Conservation (phyloP, 2,888 invertebrate genomes). For the Pseudeuparius sepicola region DNA sequence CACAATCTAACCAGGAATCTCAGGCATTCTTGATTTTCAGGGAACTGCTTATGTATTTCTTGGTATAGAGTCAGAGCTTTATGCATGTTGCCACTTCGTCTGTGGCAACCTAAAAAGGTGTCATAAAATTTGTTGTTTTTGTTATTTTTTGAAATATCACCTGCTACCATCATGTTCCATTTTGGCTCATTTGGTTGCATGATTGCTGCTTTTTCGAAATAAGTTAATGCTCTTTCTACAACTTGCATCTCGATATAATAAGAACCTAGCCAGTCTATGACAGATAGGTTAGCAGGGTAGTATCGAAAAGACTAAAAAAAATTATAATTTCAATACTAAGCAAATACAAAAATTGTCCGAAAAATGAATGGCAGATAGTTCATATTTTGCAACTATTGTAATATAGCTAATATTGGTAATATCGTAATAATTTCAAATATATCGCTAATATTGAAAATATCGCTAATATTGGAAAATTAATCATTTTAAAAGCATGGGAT, state of each 20-base stretch:
- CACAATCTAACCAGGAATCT: conserved; percentile 81
- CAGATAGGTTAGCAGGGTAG: conserved; percentile 61
- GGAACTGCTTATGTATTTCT: conserved; percentile 52
- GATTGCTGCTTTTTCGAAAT: conserved; percentile 70
- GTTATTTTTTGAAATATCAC: no score
- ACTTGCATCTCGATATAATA: conserved; percentile 84
- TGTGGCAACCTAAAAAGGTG: no score
- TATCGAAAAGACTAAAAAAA: conserved; percentile 54
- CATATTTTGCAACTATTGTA: no score
- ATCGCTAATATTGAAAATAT: no score
- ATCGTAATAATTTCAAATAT: no score
- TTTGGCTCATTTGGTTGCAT: conserved; percentile 72
- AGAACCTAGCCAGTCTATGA: conserved; percentile 82
- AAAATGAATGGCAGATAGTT: no score
- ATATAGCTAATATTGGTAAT: no score
- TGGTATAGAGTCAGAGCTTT: conserved; percentile 71
- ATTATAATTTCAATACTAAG: no score
- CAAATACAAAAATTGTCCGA: no score
- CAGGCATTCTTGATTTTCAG: conserved; percentile 89
- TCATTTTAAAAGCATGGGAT: no score
- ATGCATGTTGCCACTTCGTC: conserved; percentile 62
- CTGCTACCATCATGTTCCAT: conserved; percentile 78
- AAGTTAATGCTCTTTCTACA: conserved; percentile 74
- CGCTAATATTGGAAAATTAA: no score
- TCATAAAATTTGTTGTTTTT: no score